Evolutionary conservation across 2,113 vertebrate genomes (phyloP), one percentile per base, ranked within the genome.

Genomic region (Cettia cetti): DNA sequence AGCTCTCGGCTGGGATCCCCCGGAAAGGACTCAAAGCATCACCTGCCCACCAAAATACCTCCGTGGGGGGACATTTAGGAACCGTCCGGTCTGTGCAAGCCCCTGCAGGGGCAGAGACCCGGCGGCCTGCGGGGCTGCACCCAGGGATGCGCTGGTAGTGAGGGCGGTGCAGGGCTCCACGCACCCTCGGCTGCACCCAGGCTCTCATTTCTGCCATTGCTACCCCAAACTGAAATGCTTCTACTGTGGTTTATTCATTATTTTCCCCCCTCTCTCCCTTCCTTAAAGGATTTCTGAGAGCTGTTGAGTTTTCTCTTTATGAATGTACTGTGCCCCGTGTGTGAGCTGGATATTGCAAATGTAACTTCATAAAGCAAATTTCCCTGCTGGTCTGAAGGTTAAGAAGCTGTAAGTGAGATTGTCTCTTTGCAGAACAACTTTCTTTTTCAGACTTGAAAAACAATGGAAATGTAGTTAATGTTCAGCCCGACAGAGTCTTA

Each of bases 381-480:
- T 64, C 61, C 79, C 44, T 0, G 0, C 63, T 70, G 30, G 5
- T 61, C 35, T 66, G 44, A 37, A 65, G 57, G 42, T 87, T 63
- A 69, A 59, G 89, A 10, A 82, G 45, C 47, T 90, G 0, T 57
- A 40, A 64, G 74, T 52, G 65, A 91, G 30, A 20, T 85, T 59
- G 40, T 45, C 66, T 56, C 54, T 74, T 57, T 45, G 39, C 70
- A 90, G 45, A 89, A 52, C 66, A 70, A 39, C 82, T 94, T 92
- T 39, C 54, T 70, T 76, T 79, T 82, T 70, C 4, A 18, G 64
- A 37, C 39, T 83, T 77, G 75, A 89, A 91, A 91, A 95, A 91
- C 93, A 95, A 74, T 80, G 54, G 75, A 57, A 93, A 77, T 60
- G 56, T 86, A 93, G 93, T 83, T 94, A 95, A 92, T 59, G 87